Conservation (phyloP, 1,140 invertebrate genomes). For the Bradysia coprophila region DNA sequence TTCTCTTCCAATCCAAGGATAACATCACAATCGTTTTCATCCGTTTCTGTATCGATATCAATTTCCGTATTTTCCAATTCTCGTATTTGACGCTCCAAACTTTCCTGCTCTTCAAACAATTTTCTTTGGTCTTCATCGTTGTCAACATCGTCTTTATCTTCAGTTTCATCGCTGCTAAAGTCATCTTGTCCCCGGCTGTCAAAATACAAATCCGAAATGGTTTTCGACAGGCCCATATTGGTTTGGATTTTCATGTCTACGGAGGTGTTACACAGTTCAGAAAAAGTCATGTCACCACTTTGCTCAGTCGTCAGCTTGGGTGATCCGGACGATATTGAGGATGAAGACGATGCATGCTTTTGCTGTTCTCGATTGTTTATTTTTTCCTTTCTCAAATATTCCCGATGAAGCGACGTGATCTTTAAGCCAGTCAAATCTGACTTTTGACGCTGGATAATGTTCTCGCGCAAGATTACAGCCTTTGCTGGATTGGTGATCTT, state of each 20-base stretch:
- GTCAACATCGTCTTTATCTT: slow-evolving; percentile 16
- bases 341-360: neutral
- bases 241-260: slow-evolving; percentile 17
- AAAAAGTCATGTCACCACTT: neutral
- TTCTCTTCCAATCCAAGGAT: slow-evolving; percentile 6
- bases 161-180: slow-evolving; percentile 19
- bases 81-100: slow-evolving; percentile 58
- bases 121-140: slow-evolving; percentile 35
- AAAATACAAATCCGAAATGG: slow-evolving; percentile 19
- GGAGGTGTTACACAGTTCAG: neutral
- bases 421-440: slow-evolving; percentile 36
- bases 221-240: slow-evolving; percentile 21
- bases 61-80: slow-evolving; percentile 63
- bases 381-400: slow-evolving; percentile 22
- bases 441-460: slow-evolving; percentile 31
- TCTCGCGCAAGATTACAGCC: slow-evolving; percentile 5
- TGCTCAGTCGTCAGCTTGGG: too few relatives aligned
- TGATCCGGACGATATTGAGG: neutral
- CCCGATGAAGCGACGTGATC: slow-evolving; percentile 25
- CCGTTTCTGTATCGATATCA: slow-evolving; percentile 62
- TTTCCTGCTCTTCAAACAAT: slow-evolving; percentile 60
- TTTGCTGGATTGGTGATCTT: neutral
- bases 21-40: slow-evolving; percentile 39
- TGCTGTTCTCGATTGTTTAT: neutral
- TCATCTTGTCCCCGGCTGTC: neutral